A percentile compares a stretch with the other conserved stretches of the same genome.
phyloP scores from a whole-genome alignment of 2,888 invertebrate species.

The Sussaba pulchella region DNA sequence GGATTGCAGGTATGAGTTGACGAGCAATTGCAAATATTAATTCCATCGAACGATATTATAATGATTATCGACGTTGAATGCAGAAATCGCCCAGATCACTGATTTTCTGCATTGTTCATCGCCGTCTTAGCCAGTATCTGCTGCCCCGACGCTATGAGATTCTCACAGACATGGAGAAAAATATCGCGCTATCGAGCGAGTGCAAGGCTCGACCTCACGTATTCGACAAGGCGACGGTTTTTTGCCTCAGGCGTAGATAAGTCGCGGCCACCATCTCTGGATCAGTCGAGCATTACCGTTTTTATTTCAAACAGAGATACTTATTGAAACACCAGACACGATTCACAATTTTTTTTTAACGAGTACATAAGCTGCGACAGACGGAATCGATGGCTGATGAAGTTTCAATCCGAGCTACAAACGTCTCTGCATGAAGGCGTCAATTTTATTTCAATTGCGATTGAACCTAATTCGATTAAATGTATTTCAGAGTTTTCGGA shows the following conservation, averaged over 20 bases:
- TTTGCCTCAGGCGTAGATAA: constrained; percentile 61
- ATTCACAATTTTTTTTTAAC: constrained; percentile 9
- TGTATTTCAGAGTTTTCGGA: neutral
- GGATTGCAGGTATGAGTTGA: too few species aligned
- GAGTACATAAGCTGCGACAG: neutral
- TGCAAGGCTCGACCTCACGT: constrained; percentile 64
- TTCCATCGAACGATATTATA: constrained; percentile 1
- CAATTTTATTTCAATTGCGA: neutral
- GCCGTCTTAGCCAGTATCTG: neutral
- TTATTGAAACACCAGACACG: constrained; percentile 30
- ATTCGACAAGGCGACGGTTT: constrained; percentile 39
- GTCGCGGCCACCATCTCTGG: constrained; percentile 1
- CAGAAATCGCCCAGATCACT: neutral
- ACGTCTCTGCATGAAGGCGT: neutral
- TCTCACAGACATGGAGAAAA: neutral
- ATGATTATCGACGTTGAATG: neutral
- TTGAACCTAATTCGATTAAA: neutral
- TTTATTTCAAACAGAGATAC: neutral
- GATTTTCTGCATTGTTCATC: neutral
- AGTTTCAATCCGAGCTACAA: neutral
- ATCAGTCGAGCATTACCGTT: constrained; percentile 8
- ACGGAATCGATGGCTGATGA: neutral
- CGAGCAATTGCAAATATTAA: neutral
- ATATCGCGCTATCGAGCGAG: constrained; percentile 57
- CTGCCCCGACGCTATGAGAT: neutral